Conservation (phyloP, 2,113 vertebrate species). For the Orthochromis indermauri region DNA sequence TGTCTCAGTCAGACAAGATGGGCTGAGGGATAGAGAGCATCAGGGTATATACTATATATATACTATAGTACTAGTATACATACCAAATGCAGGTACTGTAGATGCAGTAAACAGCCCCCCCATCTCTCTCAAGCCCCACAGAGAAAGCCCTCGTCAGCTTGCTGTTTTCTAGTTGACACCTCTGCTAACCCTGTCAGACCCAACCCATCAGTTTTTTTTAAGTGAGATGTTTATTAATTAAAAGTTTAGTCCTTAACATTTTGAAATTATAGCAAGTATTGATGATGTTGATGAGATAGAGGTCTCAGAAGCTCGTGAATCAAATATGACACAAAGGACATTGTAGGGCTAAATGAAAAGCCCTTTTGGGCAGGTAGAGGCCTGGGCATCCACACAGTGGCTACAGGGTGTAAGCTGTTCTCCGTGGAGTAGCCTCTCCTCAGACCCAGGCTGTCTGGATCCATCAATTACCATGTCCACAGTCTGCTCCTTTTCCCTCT, state of each 20-base stretch:
- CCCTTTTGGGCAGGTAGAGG: background rate
- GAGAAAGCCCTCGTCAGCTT: background rate
- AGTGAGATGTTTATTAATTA: background rate
- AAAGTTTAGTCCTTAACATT: background rate
- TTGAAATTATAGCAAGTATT: background rate
- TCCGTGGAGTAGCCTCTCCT: background rate
- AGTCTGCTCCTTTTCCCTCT: background rate
- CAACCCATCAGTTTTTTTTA: background rate
- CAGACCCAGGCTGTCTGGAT: background rate
- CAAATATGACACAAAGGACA: background rate
- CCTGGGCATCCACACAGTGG: background rate
- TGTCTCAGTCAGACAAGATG: background rate
- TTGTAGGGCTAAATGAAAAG: background rate
- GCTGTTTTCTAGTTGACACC: background rate
- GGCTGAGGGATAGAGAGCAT: background rate
- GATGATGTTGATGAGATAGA: background rate
- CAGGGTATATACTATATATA: background rate
- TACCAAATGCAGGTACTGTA: background rate
- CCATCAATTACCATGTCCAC: constrained; percentile 5
- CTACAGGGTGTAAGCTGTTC: background rate
- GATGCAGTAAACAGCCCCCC: background rate
- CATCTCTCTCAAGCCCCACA: background rate
- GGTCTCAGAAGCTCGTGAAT: background rate
- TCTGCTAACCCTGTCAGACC: background rate
- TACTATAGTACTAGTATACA: background rate